Base-by-base conservation (phyloP, 2,888 invertebrate genomes). In the Uropetala carovei region DNA sequence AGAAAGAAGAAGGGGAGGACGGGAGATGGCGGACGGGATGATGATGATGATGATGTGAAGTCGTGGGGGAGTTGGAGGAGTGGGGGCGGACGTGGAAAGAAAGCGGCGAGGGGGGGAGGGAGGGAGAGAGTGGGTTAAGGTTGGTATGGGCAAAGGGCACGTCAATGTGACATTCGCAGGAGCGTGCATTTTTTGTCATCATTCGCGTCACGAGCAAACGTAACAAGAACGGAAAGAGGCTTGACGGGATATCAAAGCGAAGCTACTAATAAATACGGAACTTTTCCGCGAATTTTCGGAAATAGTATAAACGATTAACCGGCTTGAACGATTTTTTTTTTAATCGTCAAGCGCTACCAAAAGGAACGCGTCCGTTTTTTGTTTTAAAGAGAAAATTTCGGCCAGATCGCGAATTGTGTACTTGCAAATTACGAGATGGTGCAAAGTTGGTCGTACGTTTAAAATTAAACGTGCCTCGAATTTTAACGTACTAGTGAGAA, bases 131-230 rank as follows among this genome's bases (percentile, higher is more conserved):
- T 75, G 75, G 75, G 22, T 75, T 75, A 75, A 75, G 75, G 75
- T 75, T 75, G 75, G 18, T 22, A n/a, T 18, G 18, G 68, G 75
- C 22, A 75, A 27, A 75, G 75, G 75, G 75, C 75, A 75, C 16
- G 75, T 75, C 75, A 75, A 27, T 75, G 75, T 75, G 75, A 75
- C 75, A 75, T 75, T 75, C 75, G 75, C 27, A 68, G 68, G 43
- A 43, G 43, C n/a, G n/a, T 64, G 64, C 64, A n/a, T 68, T 68
- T 9, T 7, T 68, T 68, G 0, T 7, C 75, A 75, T 75, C 75
- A 75, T 27, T 75, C 75, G 27, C 22, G 75, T 75, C 75, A 75
- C 75, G 75, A 75, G 68, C 18, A 27, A 75, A 27, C 27, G 75
- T 75, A 4, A 22, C 9, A 11, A 27, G 27, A 9, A 18, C 18